Percentiles rank a stretch among this genome's conserved stretches.
These are phyloP conservation scores for Torymus auratus DNA, from an alignment of 2,888 invertebrate genomes.

Conservation along the genomic window DNA sequence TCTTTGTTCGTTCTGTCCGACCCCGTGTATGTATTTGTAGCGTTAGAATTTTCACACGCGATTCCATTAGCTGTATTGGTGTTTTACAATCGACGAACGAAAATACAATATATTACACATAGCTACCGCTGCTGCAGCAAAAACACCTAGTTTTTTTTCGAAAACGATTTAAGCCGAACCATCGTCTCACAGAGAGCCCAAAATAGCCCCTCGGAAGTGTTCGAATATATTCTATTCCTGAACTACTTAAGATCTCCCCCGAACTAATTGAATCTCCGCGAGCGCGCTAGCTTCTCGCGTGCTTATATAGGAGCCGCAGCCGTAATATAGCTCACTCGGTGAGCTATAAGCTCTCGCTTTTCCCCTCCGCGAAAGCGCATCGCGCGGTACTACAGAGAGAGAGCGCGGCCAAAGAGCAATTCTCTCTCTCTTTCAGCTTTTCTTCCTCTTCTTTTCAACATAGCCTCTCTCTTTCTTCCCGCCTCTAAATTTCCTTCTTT, in stretches of 20 bases:
- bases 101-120: too few species aligned
- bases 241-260: slow-evolving; percentile 19
- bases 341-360: too few species aligned
- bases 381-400: background rate
- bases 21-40: too few species aligned
- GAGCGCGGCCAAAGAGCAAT: slow-evolving; percentile 15
- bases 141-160: background rate
- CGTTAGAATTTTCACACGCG: too few species aligned
- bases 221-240: slow-evolving; percentile 22
- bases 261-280: slow-evolving; percentile 16
- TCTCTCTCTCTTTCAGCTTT: background rate
- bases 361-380: background rate
- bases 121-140: too few species aligned
- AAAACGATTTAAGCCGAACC: background rate
- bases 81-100: too few species aligned
- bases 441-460: background rate
- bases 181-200: too few species aligned
- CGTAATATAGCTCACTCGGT: too few species aligned
- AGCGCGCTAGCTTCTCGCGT: too few species aligned
- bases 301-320: too few species aligned
- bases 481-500: slow-evolving; percentile 11
- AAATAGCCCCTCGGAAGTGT: background rate
- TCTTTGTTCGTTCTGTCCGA: too few species aligned
- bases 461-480: background rate
- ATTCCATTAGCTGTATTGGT: too few species aligned